Percentiles rank a stretch among this genome's conserved stretches.
Evolutionary conservation across 1,140 invertebrate species (phyloP).

Genomic region (Drosophila asahinai): DNA sequence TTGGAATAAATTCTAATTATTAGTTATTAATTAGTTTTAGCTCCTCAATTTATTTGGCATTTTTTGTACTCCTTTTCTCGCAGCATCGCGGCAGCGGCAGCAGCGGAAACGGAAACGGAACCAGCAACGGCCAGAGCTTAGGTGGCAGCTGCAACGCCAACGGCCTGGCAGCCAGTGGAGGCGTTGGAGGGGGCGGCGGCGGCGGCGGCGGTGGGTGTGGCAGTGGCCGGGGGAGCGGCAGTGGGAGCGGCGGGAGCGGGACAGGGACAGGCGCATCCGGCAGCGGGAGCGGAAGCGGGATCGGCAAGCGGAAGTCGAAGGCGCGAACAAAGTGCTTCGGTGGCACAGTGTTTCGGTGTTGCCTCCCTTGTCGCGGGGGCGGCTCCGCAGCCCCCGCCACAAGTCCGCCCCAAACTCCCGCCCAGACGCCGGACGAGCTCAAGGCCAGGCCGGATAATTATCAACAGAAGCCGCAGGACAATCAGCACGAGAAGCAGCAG

Average conservation of each 20-base stretch:
- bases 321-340: constrained; percentile 80
- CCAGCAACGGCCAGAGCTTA: constrained; percentile 46
- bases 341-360: constrained; percentile 89
- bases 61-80: not conserved
- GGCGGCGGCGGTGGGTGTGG: constrained; percentile 39
- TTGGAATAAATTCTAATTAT: not conserved
- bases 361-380: constrained; percentile 89
- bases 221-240: constrained; percentile 17
- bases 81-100: constrained; percentile 72
- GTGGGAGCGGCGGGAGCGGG: constrained; percentile 24
- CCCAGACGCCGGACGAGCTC: constrained; percentile 69
- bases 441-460: constrained; percentile 37
- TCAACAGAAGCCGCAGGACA: constrained; percentile 13
- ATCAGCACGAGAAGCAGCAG: constrained; percentile 3
- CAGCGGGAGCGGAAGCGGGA: constrained; percentile 27
- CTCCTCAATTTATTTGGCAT: not conserved
- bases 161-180: constrained; percentile 70
- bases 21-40: not conserved
- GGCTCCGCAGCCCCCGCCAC: constrained; percentile 87
- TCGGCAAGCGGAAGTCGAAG: constrained; percentile 73
- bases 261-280: constrained; percentile 20
- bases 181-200: constrained; percentile 49
- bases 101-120: constrained; percentile 44
- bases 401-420: constrained; percentile 84
- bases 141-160: constrained; percentile 59